Evolutionary conservation across 2,888 invertebrate species (phyloP).

Genomic region (Torymus tubicola): DNA sequence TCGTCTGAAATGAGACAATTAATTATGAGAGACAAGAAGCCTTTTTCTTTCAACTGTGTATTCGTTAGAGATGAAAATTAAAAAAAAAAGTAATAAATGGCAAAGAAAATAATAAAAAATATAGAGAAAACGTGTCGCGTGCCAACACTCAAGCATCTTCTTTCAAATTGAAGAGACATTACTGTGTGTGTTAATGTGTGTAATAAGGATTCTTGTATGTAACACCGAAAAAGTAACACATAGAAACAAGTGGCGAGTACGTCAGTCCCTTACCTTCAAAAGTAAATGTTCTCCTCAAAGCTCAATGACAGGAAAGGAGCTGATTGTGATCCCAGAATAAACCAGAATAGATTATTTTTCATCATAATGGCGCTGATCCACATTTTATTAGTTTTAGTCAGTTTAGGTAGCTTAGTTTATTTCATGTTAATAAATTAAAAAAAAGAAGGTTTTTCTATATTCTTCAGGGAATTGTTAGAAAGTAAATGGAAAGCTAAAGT

Average conservation of each 20-base stretch:
- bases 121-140: conserved; percentile 8
- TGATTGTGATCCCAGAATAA: conserved; percentile 77
- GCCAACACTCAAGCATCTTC: conserved; percentile 46
- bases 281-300: conserved; percentile 77
- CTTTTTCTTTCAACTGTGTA: conserved; percentile 31
- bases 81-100: neutral
- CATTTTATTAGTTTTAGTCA: conserved; percentile 62
- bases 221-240: conserved; percentile 75
- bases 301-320: conserved; percentile 77
- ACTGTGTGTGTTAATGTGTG: conserved; percentile 60
- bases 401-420: conserved; percentile 55
- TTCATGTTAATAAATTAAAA: conserved; percentile 13
- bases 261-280: conserved; percentile 77
- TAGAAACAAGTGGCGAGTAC: conserved; percentile 76
- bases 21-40: neutral
- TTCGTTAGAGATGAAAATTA: neutral
- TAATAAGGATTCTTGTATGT: conserved; percentile 70
- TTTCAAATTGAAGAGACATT: conserved; percentile 26
- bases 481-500: conserved; percentile 13
- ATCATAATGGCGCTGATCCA: conserved; percentile 70
- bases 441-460: conserved; percentile 32
- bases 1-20: neutral
- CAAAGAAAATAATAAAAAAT: conserved; percentile 1
- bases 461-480: conserved; percentile 34
- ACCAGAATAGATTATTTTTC: conserved; percentile 77